Conservation (phyloP, 1,140 invertebrate species). For the Conopomorpha cramerella region DNA sequence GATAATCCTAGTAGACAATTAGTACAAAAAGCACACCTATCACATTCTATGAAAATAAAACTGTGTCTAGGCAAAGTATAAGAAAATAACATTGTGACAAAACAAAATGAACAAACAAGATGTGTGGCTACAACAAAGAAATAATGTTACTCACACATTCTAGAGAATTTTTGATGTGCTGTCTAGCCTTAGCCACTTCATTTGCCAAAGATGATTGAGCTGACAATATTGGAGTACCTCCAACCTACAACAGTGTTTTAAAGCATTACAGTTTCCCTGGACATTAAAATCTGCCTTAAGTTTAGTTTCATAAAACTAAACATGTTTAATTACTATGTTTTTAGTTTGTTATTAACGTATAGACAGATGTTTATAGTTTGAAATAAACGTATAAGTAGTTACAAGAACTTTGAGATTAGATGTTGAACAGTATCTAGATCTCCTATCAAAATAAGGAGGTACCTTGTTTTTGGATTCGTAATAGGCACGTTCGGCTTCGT, state of each 20-base stretch:
- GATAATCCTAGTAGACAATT: background rate
- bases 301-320: too few species aligned
- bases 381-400: too few species aligned
- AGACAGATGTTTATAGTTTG: too few species aligned
- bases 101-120: background rate
- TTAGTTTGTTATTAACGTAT: too few species aligned
- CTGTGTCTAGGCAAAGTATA: background rate
- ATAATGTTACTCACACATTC: background rate
- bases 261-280: constrained; percentile 5
- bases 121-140: constrained; percentile 1
- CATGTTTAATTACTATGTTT: too few species aligned
- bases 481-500: constrained; percentile 66
- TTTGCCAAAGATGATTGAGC: constrained; percentile 60
- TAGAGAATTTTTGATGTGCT: constrained; percentile 68
- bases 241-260: constrained; percentile 23
- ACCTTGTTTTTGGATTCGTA: constrained; percentile 65
- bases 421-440: too few species aligned
- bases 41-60: too few species aligned
- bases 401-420: too few species aligned
- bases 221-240: constrained; percentile 20
- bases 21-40: background rate
- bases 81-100: background rate
- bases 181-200: constrained; percentile 69
- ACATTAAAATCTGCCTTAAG: too few species aligned
- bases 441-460: constrained; percentile 11